Base-by-base conservation (phyloP, 2,888 invertebrate species). In the Himalopsyche japonica region DNA sequence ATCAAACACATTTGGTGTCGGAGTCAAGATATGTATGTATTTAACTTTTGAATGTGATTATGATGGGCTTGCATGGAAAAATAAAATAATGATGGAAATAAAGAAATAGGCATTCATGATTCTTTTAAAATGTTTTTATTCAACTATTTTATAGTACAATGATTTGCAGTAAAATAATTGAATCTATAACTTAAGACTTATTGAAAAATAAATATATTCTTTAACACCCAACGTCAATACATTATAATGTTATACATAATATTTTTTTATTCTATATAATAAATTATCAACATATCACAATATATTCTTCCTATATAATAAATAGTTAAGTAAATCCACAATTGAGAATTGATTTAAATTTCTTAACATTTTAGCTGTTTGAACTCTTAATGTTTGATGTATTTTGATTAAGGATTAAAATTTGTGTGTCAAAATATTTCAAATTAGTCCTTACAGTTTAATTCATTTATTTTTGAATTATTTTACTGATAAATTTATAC, bases 221-320 rank as follows among this genome's bases (percentile, higher is more conserved):
- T 70, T 3, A 43, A 70, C 20, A 8, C 20, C 70, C 70, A 70
- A 70, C 27, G 15, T 70, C 70, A 30, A 70, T 27, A 70, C 27
- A 12, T 27, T 70, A 27, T 70, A 30, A n/a, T n/a, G n/a, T 15
- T 27, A 70, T 30, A 57, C 24, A 10, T 20, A 70, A 27, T 27
- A 70, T 70, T 70, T 70, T 70, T 27, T 27, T 27, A 70, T 12
- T 15, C n/a, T 27, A 70, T 70, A 70, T 15, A 70, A 70, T 70
- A 49, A 79, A 48, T 47, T 48, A 48, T 49, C 49, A 80, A 80
- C 80, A 80, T 80, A 80, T 80, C 80, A 80, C 80, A 80, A 48
- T 48, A 49, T n/a, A 47, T 80, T 80, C n/a, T 24, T 80, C 80
- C 27, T 47, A 70, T 27, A 30, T 70, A 70, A 70, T 70, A 70